These are phyloP conservation scores for Mus musculus DNA, from an alignment of 2,113 vertebrate species.

Conservation along the genomic window DNA sequence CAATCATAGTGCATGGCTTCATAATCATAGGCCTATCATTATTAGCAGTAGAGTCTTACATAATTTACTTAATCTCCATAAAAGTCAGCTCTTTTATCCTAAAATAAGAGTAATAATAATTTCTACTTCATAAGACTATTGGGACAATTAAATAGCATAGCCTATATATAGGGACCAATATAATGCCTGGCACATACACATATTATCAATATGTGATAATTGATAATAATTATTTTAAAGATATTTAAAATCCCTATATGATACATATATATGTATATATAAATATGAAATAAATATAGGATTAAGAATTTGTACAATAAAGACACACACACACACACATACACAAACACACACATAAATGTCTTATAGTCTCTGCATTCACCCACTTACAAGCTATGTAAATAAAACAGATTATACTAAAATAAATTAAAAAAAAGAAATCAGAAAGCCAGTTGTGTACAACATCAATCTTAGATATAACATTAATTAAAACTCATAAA, in stretches of 20 bases:
- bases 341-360: not conserved
- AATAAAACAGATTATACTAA: not conserved
- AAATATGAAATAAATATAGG: conserved; percentile 29
- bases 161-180: not conserved
- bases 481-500: not conserved
- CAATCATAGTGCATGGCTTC: conserved; percentile 34
- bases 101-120: not conserved
- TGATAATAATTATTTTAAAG: conserved; percentile 9
- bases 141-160: conserved; percentile 36
- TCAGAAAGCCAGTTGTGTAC: not conserved
- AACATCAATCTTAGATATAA: not conserved
- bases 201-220: not conserved
- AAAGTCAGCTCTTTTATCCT: conserved; percentile 3
- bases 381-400: not conserved
- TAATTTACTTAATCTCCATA: not conserved
- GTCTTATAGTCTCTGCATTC: not conserved
- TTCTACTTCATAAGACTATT: conserved; percentile 50
- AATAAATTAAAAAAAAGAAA: conserved; percentile 24
- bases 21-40: not conserved
- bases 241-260: not conserved
- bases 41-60: not conserved
- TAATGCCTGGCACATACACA: not conserved
- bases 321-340: not conserved
- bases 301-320: not conserved
- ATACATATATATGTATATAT: not conserved